Base-by-base conservation (phyloP, 2,797 vertebrate species). In the Neostethus bicornis region DNA sequence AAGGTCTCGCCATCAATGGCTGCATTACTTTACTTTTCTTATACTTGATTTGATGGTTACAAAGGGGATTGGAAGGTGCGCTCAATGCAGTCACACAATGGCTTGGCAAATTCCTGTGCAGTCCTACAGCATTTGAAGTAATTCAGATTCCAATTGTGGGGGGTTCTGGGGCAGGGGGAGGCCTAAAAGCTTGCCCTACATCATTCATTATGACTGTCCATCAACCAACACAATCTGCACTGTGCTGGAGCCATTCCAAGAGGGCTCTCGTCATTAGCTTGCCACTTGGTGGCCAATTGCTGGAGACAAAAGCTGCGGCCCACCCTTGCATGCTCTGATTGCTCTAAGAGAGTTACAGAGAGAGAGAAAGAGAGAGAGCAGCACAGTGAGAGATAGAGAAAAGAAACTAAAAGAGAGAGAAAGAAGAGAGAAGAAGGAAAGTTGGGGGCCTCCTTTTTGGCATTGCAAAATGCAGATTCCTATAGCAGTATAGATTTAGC, bases 251-350 rank as follows among this genome's bases (percentile, higher is more conserved):
- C 73, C 61, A 23, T 44, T 87, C 84, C 87, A 87, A 80, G 61
- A 73, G 77, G 80, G 77, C 84, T 85, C 84, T 88, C 74, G 71
- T 91, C 90, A 92, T 92, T 90, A 90, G 84, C 87, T 90, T 91
- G 88, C 85, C 87, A 91, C 87, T 90, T 86, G 81, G 89, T 85
- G 83, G 82, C 87, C 90, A 91, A 92, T 87, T 82, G 86, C 81
- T 85, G 68, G 79, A 87, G 77, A 87, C 85, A 87, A 87, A 88
- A 71, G 87, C 79, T 66, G 74, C 71, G 83, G 82, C 73, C 84
- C 87, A 87, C 80, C 86, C 78, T 84, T 89, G 79, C 90, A 91
- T 90, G 90, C 91, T 92, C 89, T 91, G 87, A 92, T 91, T 92
- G 87, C 85, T 84, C 73, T 63, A 76, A 65, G 73, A 68, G 78